A percentile compares a stretch with the other conserved stretches of the same genome.
phyloP scores from a whole-genome alignment of 1,140 invertebrate species.

The Trissolcus basalis region DNA sequence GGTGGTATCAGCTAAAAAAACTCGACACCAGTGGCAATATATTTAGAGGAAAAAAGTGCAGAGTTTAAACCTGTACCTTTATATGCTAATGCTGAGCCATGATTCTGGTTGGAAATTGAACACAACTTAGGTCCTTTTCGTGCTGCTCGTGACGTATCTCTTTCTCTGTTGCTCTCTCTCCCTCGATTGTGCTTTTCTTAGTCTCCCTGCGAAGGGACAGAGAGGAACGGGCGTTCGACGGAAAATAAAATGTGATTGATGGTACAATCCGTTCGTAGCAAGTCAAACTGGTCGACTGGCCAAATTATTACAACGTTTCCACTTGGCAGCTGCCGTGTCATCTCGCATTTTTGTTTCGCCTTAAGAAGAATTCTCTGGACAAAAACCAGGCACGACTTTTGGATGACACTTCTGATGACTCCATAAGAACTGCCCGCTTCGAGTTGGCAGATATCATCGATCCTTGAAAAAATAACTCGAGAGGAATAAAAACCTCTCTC shows the following conservation, averaged over 20 bases:
- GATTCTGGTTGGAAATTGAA: slow-evolving; percentile 34
- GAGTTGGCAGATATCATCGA: too few relatives aligned
- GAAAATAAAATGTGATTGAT: slow-evolving; percentile 53
- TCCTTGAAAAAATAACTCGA: neutral
- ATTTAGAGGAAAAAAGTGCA: neutral
- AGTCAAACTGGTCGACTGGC: slow-evolving; percentile 35
- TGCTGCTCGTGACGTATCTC: slow-evolving; percentile 1
- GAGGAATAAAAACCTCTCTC: neutral
- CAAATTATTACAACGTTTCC: slow-evolving; percentile 43
- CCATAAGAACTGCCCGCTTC: slow-evolving; percentile 26
- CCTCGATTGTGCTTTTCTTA: neutral
- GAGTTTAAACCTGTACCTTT: slow-evolving; percentile 17
- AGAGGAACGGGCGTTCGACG: slow-evolving; percentile 38
- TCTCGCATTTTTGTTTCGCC: slow-evolving; percentile 20
- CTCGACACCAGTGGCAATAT: neutral
- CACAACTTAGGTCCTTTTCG: slow-evolving; percentile 11
- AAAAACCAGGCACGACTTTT: slow-evolving; percentile 21
- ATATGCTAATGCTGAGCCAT: slow-evolving; percentile 31
- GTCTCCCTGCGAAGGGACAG: slow-evolving; percentile 22
- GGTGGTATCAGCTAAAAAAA: neutral
- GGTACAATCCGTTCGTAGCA: slow-evolving; percentile 35
- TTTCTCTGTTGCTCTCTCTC: neutral
- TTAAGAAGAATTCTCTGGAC: slow-evolving; percentile 1
- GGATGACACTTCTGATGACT: slow-evolving; percentile 44
- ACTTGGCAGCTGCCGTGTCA: slow-evolving; percentile 44